Evolutionary conservation across 2,888 invertebrate species (phyloP), one percentile per base, ranked within the genome.

Genomic region (Amblyteles armatorius): DNA sequence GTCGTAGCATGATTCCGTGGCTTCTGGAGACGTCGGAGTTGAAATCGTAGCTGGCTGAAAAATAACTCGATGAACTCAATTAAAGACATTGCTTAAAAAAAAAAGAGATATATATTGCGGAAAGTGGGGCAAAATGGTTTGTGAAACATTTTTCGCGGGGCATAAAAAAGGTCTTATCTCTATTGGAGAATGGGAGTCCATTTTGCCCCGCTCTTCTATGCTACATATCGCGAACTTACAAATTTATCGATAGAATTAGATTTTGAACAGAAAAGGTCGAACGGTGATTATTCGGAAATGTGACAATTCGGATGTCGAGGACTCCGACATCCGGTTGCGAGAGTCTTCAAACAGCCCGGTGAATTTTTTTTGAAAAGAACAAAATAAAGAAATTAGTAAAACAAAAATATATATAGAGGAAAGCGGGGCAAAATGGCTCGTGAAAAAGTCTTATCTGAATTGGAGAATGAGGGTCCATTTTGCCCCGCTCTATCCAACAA

Each of bases 391-490:
- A 22, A 22, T 22, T n/a, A n/a, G n/a, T n/a, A n/a, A n/a, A n/a
- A n/a, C n/a, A n/a, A n/a, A n/a, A n/a, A n/a, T n/a, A 44, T 44
- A 48, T 19, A 7, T 84, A 88, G 65, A 84, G 93, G 93, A 89
- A 40, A 89, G 91, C 63, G 91, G 92, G 40, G 40, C 40, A 40
- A 40, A 40, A 40, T 40, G 40, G 40, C 11, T 40, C 40, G 7
- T n/a, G n/a, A 63, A 52, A 72, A 84, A 29, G 40, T 63, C 29
- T 36, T 57, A 67, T 57, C 26, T 44, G 16, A 22, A 36, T 69
- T 44, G 16, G 36, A 7, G n/a, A 33, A 40, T 16, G 16, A 48
- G 13, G 16, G 44, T 16, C 44, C 44, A 48, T 48, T 48, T 48
- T 48, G 13, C 16, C 13, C 44, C 44, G 16, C 16, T 48, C 16